These are phyloP conservation scores for Saturnia japonica DNA, from an alignment of 2,888 invertebrate species.

Conservation along the genomic window DNA sequence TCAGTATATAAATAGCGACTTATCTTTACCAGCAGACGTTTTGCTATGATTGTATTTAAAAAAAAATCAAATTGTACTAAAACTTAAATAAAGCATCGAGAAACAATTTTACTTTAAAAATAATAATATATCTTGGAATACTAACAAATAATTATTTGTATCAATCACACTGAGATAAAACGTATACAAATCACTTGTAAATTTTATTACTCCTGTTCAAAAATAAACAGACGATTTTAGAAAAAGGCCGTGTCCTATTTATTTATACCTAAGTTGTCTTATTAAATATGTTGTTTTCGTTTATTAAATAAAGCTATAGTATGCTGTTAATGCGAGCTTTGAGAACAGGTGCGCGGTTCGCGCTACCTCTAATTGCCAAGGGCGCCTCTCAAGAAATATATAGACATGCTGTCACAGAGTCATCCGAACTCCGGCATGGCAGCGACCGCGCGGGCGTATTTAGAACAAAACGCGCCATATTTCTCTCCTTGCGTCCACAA, in stretches of 20 bases:
- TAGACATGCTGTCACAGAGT: constrained; percentile 56
- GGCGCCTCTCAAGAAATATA: constrained; percentile 59
- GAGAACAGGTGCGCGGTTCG: constrained; percentile 46
- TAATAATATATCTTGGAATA: too few species aligned
- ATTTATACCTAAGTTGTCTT: neutral
- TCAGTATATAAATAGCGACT: too few species aligned
- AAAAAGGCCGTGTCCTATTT: neutral
- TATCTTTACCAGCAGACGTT: too few species aligned
- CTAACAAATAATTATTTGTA: neutral
- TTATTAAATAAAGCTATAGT: neutral
- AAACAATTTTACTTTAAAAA: too few species aligned
- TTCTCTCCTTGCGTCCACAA: constrained; percentile 77
- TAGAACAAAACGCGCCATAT: constrained; percentile 77
- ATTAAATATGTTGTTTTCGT: neutral
- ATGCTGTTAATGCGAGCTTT: constrained; percentile 26
- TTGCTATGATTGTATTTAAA: too few species aligned
- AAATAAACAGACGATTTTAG: neutral
- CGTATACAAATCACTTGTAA: neutral
- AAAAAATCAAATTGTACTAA: too few species aligned
- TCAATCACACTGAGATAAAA: neutral
- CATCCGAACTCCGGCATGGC: constrained; percentile 45
- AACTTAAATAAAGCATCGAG: too few species aligned
- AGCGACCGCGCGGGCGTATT: constrained; percentile 56
- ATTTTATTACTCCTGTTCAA: neutral
- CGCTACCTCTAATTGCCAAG: constrained; percentile 58